A percentile compares a stretch with the other conserved stretches of the same genome.
Evolutionary conservation across 2,888 invertebrate genomes (phyloP).

Genomic region (Ormia ochracea): DNA sequence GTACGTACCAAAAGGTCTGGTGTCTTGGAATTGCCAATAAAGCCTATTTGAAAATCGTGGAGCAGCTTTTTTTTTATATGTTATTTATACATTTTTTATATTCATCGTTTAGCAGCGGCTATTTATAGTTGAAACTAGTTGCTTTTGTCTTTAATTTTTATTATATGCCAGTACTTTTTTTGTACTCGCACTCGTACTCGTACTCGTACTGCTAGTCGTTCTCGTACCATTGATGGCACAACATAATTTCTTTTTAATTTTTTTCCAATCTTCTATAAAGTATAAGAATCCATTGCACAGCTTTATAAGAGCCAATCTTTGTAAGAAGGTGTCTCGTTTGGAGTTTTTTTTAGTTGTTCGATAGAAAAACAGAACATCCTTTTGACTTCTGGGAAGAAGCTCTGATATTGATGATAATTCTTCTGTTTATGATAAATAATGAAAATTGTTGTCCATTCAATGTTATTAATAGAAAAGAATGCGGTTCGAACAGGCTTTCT

Average conservation of each 20-base stretch:
- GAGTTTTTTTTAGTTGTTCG: neutral
- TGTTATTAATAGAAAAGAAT: conserved; percentile 58
- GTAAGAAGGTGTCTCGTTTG: conserved; percentile 47
- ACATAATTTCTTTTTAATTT: conserved; percentile 58
- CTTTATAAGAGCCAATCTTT: neutral
- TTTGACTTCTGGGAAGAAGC: conserved; percentile 56
- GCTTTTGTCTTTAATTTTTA: conserved; percentile 8
- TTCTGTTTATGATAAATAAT: conserved; percentile 46
- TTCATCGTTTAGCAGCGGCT: conserved; percentile 45
- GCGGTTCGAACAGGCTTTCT: conserved; percentile 29
- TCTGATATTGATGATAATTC: conserved; percentile 29
- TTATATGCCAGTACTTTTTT: neutral
- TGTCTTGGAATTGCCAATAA: conserved; percentile 63
- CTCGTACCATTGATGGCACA: conserved; percentile 51
- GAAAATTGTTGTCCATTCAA: conserved; percentile 31
- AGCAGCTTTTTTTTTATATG: conserved; percentile 14
- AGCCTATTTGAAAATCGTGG: conserved; percentile 68
- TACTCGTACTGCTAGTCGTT: neutral
- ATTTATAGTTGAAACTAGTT: conserved; percentile 51
- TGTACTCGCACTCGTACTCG: neutral
- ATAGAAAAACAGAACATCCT: conserved; percentile 24
- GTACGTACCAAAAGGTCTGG: conserved; percentile 58
- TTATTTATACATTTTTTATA: conserved; percentile 3
- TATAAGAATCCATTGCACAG: neutral
- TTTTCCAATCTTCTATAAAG: neutral